These are phyloP conservation scores for Anolis apletophallus DNA, from an alignment of 2,797 vertebrate genomes.

Conservation along the genomic window DNA sequence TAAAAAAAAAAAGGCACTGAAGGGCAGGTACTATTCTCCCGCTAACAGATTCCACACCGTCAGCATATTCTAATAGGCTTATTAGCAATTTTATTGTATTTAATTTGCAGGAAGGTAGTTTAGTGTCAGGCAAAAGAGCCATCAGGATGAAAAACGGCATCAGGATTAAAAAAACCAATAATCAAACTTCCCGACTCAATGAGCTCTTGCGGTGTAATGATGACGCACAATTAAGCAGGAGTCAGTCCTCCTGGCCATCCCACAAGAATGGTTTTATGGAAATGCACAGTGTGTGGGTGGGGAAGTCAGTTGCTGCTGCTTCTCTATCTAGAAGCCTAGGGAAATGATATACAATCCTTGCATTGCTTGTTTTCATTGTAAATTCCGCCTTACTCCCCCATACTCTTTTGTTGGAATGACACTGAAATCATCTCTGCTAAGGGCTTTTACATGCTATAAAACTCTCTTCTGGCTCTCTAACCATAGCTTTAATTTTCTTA, in stretches of 20 bases:
- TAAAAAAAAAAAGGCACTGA: slow-evolving; percentile 61
- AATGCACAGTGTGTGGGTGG: slow-evolving; percentile 24
- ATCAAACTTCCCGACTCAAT: slow-evolving; percentile 76
- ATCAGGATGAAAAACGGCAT: slow-evolving; percentile 80
- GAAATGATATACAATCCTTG: slow-evolving; percentile 29
- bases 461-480: slow-evolving; percentile 18
- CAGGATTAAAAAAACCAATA: slow-evolving; percentile 82
- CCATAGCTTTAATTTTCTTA: slow-evolving; percentile 13
- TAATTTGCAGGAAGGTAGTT: slow-evolving; percentile 79
- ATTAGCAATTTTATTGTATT: slow-evolving; percentile 82
- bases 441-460: background rate
- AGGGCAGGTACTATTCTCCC: slow-evolving; percentile 66
- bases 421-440: background rate
- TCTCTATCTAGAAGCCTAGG: slow-evolving; percentile 19
- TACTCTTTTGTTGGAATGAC: slow-evolving; percentile 12
- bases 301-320: slow-evolving; percentile 35
- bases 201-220: slow-evolving; percentile 70
- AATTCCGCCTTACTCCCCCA: background rate
- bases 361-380: slow-evolving; percentile 26
- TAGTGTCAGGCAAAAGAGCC: slow-evolving; percentile 74
- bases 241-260: slow-evolving; percentile 32
- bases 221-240: slow-evolving; percentile 55
- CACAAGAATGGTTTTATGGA: background rate
- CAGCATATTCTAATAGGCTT: slow-evolving; percentile 76
- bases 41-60: slow-evolving; percentile 73